Evolutionary conservation across 2,888 invertebrate genomes (phyloP).

Genomic region (Leptinotarsa haldemani): DNA sequence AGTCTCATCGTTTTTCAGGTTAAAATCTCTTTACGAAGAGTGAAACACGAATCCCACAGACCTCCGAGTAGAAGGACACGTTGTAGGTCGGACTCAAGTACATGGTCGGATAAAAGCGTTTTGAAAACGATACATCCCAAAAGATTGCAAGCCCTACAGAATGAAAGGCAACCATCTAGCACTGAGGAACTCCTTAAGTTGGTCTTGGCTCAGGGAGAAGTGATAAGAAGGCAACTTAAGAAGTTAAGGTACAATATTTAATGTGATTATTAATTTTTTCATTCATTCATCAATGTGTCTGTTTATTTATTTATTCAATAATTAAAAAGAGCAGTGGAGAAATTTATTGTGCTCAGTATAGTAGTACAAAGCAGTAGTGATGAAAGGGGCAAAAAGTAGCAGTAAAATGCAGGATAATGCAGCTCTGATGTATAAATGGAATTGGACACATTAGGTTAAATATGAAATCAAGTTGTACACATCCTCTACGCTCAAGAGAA

Average conservation of each 20-base stretch:
- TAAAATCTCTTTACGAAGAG: slow-evolving; percentile 64
- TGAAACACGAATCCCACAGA: slow-evolving; percentile 59
- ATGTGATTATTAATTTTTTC: background rate
- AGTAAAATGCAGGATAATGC: too few relatives aligned
- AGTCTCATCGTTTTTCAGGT: slow-evolving; percentile 54
- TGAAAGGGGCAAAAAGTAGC: too few relatives aligned
- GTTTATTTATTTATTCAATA: too few relatives aligned
- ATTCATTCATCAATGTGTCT: too few relatives aligned
- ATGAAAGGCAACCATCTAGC: slow-evolving; percentile 64
- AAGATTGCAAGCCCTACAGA: slow-evolving; percentile 62
- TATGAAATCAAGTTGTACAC: too few relatives aligned
- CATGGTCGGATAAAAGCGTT: slow-evolving; percentile 61
- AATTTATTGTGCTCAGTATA: too few relatives aligned
- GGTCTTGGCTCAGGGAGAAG: slow-evolving; percentile 72
- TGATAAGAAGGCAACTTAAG: slow-evolving; percentile 67
- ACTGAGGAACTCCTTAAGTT: slow-evolving; percentile 69
- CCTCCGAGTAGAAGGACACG: slow-evolving; percentile 60
- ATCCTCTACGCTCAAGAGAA: too few relatives aligned
- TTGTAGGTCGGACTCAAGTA: slow-evolving; percentile 62
- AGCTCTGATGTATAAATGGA: too few relatives aligned
- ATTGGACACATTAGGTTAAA: too few relatives aligned
- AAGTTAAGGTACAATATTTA: slow-evolving; percentile 60
- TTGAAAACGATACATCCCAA: slow-evolving; percentile 66
- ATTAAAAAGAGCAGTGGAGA: too few relatives aligned
- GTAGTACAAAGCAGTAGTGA: too few relatives aligned